Evolutionary conservation across 1,140 invertebrate species (phyloP).

Genomic region (Pomacea maculata): DNA sequence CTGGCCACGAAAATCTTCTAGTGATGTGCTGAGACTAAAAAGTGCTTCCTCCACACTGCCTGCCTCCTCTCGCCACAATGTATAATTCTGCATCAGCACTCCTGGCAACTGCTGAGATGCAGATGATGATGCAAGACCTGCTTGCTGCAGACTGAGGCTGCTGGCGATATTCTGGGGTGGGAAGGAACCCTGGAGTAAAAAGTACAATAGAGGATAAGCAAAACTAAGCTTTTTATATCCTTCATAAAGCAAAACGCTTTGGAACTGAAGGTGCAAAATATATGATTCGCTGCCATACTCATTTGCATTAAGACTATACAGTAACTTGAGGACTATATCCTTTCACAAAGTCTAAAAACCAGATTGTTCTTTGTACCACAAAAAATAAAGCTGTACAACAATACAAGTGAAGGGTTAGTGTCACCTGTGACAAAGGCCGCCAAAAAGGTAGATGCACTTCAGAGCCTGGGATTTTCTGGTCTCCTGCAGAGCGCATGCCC

Average conservation of each 20-base stretch:
- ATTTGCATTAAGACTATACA: background rate
- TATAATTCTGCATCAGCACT: constrained; percentile 36
- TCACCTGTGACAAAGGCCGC: constrained; percentile 19
- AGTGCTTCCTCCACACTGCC: constrained; percentile 58
- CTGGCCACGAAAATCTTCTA: constrained; percentile 69
- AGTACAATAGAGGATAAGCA: background rate
- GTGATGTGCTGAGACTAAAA: constrained; percentile 50
- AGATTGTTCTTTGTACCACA: no score
- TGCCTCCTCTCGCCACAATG: constrained; percentile 37
- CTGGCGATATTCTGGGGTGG: constrained; percentile 24
- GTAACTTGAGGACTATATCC: background rate
- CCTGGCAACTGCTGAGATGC: constrained; percentile 31
- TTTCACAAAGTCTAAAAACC: no score
- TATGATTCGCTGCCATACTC: background rate
- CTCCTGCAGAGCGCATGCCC: constrained; percentile 9
- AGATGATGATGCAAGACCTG: constrained; percentile 3
- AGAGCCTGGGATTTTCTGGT: no score
- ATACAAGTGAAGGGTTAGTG: background rate
- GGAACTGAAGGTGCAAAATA: background rate
- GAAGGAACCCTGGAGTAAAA: constrained; percentile 20
- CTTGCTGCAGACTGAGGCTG: constrained; percentile 25
- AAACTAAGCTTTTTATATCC: background rate
- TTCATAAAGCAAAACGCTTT: background rate
- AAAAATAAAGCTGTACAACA: background rate
- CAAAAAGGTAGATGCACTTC: no score